A percentile compares a stretch with the other conserved stretches of the same genome.
Conservation (phyloP, 2,888 invertebrate species). For the Cataglyphis altisquamis region DNA sequence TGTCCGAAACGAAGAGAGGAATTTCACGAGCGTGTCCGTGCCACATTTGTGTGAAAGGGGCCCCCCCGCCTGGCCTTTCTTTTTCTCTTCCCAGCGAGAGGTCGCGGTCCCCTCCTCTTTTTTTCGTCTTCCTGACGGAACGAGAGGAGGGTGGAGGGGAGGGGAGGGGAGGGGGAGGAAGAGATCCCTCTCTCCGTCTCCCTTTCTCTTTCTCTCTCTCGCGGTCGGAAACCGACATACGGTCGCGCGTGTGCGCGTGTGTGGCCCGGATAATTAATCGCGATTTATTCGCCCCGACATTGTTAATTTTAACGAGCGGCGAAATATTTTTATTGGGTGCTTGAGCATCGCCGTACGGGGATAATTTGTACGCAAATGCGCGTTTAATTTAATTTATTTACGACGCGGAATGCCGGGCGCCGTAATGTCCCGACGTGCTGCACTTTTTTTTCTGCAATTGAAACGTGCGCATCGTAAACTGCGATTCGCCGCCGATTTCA, state of each 20-base stretch:
- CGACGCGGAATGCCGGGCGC: slow-evolving; percentile 32
- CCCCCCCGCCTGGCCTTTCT: slow-evolving; percentile 11
- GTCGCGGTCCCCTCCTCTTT: slow-evolving; percentile 6
- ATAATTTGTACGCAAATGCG: slow-evolving; percentile 47
- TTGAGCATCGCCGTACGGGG: slow-evolving; percentile 28
- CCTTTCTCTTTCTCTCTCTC: not conserved
- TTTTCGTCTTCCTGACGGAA: not conserved
- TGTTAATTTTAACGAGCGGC: slow-evolving; percentile 50
- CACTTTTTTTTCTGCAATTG: slow-evolving; percentile 8
- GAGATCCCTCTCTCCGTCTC: not conserved
- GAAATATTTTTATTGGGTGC: slow-evolving; percentile 47
- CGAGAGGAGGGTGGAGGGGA: not conserved
- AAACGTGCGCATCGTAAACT: slow-evolving; percentile 20
- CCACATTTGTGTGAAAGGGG: slow-evolving; percentile 36
- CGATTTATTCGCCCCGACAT: slow-evolving; percentile 37
- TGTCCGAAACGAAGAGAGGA: slow-evolving; percentile 41
- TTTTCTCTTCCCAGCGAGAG: slow-evolving; percentile 23
- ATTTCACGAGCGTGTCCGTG: slow-evolving; percentile 52
- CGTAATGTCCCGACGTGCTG: slow-evolving; percentile 4
- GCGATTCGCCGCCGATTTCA: slow-evolving; percentile 22
- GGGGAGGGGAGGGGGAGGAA: too few species aligned
- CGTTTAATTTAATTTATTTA: slow-evolving; percentile 51
- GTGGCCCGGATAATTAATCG: slow-evolving; percentile 50
- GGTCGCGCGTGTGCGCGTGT: slow-evolving; percentile 10
- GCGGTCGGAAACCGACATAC: slow-evolving; percentile 15